phyloP scores from a whole-genome alignment of 92 coral and sea anemone genomes.

The Siderastrea radians region DNA sequence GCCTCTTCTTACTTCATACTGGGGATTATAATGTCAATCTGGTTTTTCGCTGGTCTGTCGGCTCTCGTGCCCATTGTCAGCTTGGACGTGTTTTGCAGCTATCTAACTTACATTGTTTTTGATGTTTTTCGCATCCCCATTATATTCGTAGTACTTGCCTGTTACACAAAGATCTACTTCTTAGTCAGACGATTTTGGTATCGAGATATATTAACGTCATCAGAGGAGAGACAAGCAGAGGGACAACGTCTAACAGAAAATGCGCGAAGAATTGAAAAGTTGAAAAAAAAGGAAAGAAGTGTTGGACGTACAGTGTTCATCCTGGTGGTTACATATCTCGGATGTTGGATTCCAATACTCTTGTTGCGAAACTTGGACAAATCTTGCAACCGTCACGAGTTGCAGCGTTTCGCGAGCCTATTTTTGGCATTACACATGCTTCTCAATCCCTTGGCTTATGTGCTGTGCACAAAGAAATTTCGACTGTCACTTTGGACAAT shows the following conservation, averaged over 20 bases:
- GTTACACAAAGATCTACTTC: slow-evolving; percentile 6
- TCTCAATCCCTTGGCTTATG: slow-evolving; percentile 16
- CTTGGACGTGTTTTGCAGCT: too few species aligned
- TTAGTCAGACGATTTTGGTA: background rate
- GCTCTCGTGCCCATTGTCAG: background rate
- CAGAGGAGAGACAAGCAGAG: background rate
- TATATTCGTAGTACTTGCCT: background rate
- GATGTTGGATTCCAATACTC: slow-evolving; percentile 1
- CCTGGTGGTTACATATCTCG: background rate
- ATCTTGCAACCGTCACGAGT: background rate
- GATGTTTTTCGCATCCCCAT: background rate
- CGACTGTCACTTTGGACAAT: background rate
- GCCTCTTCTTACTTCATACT: background rate
- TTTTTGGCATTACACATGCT: background rate
- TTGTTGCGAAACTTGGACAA: background rate
- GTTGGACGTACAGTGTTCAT: slow-evolving; percentile 3
- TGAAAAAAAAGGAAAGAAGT: slow-evolving; percentile 11
- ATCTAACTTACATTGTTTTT: background rate
- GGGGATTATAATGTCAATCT: background rate
- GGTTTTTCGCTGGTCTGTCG: background rate
- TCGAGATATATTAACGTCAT: background rate
- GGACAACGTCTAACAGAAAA: background rate
- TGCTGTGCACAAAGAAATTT: slow-evolving; percentile 23
- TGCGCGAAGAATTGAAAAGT: background rate
- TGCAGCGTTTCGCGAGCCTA: background rate